These are phyloP conservation scores for Yasuhikotakia modesta DNA, from an alignment of 2,797 vertebrate species.

Conservation along the genomic window DNA sequence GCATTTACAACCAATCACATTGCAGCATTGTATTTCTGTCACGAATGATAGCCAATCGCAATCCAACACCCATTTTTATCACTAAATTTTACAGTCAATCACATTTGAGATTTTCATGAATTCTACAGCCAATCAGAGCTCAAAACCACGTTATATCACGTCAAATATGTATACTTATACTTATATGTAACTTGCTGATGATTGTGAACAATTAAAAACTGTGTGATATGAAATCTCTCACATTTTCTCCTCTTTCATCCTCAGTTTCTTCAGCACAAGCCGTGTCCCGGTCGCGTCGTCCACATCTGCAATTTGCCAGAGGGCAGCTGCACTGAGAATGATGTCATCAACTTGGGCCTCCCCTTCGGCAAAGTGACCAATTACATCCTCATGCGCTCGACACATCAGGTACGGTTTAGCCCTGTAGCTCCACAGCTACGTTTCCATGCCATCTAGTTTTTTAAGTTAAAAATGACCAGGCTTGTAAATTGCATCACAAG, in stretches of 20 bases:
- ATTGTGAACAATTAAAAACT: background rate
- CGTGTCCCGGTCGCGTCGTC: conserved; percentile 83
- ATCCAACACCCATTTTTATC: background rate
- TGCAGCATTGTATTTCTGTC: too few relatives aligned
- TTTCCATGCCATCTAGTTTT: background rate
- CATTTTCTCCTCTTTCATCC: background rate
- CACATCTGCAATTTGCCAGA: conserved; percentile 98
- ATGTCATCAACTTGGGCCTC: conserved; percentile 95
- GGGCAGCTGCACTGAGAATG: conserved; percentile 97
- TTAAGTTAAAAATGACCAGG: background rate
- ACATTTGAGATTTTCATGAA: background rate
- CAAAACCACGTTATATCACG: background rate
- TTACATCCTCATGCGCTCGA: conserved; percentile 99
- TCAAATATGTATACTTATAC: too few relatives aligned
- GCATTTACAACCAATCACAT: background rate
- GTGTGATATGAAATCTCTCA: background rate
- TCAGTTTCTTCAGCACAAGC: conserved; percentile 84
- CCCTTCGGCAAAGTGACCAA: conserved; percentile 99
- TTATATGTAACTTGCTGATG: background rate
- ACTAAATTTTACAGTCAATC: background rate
- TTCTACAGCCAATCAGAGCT: conserved; percentile 1
- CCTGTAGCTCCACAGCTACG: background rate
- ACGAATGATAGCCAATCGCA: background rate
- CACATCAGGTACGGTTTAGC: conserved; percentile 84
- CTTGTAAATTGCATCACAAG: too few relatives aligned